Base-by-base conservation (phyloP, 2,113 vertebrate genomes). In the Nansenia antarctica region DNA sequence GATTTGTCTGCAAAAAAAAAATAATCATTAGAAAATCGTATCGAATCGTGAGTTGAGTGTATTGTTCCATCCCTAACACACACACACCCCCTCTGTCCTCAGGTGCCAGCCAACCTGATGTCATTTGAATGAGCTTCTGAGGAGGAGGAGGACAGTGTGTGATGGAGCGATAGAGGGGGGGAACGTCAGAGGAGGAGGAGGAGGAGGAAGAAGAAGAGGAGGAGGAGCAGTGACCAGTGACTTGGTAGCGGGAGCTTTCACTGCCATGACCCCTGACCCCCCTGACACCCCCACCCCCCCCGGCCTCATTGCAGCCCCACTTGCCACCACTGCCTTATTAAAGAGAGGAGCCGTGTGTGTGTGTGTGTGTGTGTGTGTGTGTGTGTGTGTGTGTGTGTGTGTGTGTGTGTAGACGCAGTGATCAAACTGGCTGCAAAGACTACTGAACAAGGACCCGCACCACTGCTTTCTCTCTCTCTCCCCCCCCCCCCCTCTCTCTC, bases 81-180 rank as follows among this genome's bases (percentile, higher is more conserved):
- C 37, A 42, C 47, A 52, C 26, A 14, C 6, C 15, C 35, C 30
- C 27, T 47, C 35, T 59, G 20, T 74, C 79, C 79, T 55, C 72
- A 98, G 97, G 96, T 96, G 82, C 98, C 98, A 88, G 92, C 96
- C 81, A 99, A 99, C 90, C 93, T 99, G 91, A 99, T 99, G 97
- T 98, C 98, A 68, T 99, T 99, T 81, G 98, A 99, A 85, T 98
- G 90, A 93, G 59, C 22, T 67, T 70, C 80, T 69, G 82, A 72
- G 66, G 69, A 79, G 82, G 54, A n/a, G n/a, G n/a, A n/a, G n/a
- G n/a, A n/a, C n/a, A n/a, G n/a, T n/a, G n/a, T n/a, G n/a, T n/a
- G n/a, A 79, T 29, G 2, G 74, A 74, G 81, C 42, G 65, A 81
- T 69, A 65, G 49, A 75, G 77, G 72, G 79, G 69, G 64, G 54